These are phyloP conservation scores for Nymphicus hollandicus DNA, from an alignment of 2,113 vertebrate species.

Conservation along the genomic window DNA sequence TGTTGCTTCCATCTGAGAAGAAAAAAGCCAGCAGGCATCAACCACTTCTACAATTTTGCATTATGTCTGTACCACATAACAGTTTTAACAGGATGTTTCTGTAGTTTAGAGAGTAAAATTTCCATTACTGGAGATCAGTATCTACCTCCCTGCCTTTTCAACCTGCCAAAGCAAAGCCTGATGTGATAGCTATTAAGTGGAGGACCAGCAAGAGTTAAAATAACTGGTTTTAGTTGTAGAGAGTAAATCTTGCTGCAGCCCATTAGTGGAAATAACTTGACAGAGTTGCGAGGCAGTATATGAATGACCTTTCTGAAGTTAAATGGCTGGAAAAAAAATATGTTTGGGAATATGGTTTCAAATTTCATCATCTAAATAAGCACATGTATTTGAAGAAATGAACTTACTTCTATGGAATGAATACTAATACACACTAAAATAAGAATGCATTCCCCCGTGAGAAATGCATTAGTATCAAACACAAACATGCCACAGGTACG, in stretches of 20 bases:
- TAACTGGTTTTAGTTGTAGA: neutral
- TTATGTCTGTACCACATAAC: neutral
- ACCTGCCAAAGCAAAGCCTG: neutral
- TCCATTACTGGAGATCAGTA: neutral
- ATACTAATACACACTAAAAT: rapidly evolving
- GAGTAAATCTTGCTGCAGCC: neutral
- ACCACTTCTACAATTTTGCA: neutral
- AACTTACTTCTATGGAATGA: neutral
- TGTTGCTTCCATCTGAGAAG: neutral
- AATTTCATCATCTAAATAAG: neutral
- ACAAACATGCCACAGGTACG: neutral
- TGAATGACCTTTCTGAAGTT: neutral
- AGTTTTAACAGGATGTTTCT: neutral
- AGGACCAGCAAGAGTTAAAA: rapidly evolving
- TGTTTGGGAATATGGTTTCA: neutral
- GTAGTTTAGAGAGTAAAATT: neutral
- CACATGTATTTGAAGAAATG: neutral
- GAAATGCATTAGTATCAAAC: rapidly evolving
- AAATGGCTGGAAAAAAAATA: neutral
- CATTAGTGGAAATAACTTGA: neutral
- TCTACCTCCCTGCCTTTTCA: neutral
- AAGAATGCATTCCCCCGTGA: rapidly evolving
- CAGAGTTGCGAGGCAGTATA: neutral
- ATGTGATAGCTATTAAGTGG: neutral
- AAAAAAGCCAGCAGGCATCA: neutral